Base-by-base conservation (phyloP, 1,140 invertebrate species). In the Whitmania pigra region DNA sequence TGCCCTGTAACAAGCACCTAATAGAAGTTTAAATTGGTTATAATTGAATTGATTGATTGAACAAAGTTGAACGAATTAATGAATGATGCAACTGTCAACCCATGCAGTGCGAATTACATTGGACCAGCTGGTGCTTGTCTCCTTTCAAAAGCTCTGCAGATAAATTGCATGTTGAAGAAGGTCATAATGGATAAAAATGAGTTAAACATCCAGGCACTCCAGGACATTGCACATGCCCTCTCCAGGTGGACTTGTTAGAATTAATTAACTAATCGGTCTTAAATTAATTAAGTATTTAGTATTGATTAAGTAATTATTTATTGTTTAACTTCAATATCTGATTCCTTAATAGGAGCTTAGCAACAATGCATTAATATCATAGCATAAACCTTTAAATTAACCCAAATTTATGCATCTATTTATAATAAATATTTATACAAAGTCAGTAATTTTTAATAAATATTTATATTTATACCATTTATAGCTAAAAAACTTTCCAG, bases 151-250 rank as follows among this genome's bases (percentile, higher is more conserved):
- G 29, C 57, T 1, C 57, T 63, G 7, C 57, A 63, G 29, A 31
- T 63, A 1, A 63, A 63, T 20, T 25, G 29, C 57, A 25, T 22
- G 22, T 13, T 63, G 57, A 22, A 63, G 57, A 63, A 22, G 22
- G 11, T 63, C 20, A 18, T 63, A 13, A 22, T 63, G 22, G 57
- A 63, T 20, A 63, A 63, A 15, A 63, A 63, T 63, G 57, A 63
- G 22, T 31, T 63, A 6, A 63, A 63, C 57, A 63, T 63, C 29
- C 29, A 22, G 11, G 57, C 57, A 63, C 57, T 63, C 57, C 57
- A 63, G 4, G 57, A 63, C 29, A 63, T 63, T 31, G 57, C 57
- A 7, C 57, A 63, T 13, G 57, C 22, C 9, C 57, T 63, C 22
- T 25, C 57, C 57, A 63, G 57, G 57, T 63, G 9, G 57, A n/a